Conservation (phyloP, 2,888 invertebrate genomes). For the Drosophila cracens region DNA sequence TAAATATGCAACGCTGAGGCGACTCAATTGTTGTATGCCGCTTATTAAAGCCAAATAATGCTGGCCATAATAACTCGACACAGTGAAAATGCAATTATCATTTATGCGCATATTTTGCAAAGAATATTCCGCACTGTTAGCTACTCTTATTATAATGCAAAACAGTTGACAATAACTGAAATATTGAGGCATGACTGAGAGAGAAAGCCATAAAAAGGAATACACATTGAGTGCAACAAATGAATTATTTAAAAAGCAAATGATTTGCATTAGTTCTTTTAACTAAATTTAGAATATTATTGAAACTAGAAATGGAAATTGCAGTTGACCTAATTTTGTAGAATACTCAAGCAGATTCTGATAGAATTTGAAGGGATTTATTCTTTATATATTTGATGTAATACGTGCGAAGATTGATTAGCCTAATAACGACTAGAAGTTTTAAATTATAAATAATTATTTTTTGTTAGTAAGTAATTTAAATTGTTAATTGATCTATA, state of each 20-base stretch:
- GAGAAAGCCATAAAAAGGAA: neutral
- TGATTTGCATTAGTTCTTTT: neutral
- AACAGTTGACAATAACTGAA: conserved; percentile 54
- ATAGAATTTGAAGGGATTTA: neutral
- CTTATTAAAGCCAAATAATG: conserved; percentile 74
- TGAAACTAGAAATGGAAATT: neutral
- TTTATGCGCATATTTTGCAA: conserved; percentile 41
- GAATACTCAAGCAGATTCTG: neutral
- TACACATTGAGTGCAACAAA: neutral
- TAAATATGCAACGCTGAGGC: conserved; percentile 74
- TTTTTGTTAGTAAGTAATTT: neutral
- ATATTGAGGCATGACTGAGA: neutral
- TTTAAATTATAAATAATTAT: neutral
- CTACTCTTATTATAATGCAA: conserved; percentile 70
- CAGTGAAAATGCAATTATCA: conserved; percentile 58
- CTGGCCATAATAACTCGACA: conserved; percentile 52
- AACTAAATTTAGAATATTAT: neutral
- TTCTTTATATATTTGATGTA: no score
- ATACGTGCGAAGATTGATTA: neutral
- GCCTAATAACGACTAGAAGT: neutral
- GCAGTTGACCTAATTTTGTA: neutral
- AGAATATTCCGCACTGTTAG: conserved; percentile 44
- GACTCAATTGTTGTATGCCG: conserved; percentile 52
- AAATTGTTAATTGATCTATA: no score
- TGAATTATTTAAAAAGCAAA: conserved; percentile 2